Evolutionary conservation across 2,888 invertebrate genomes (phyloP).

Genomic region (Pheosia tremula): DNA sequence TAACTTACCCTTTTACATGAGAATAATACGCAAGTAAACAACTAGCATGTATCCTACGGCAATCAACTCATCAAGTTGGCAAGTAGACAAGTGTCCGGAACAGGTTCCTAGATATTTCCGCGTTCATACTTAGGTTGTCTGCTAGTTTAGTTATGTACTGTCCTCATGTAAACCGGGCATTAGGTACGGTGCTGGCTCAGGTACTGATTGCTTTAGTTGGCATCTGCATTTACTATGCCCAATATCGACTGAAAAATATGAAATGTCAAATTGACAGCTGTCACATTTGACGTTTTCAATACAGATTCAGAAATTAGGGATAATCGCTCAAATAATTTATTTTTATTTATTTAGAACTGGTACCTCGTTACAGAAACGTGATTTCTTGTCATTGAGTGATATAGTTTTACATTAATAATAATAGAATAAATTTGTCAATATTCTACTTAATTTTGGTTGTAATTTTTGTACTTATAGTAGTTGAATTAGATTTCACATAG

Average conservation of each 20-base stretch:
- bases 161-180: too few relatives aligned
- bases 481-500: slow-evolving; percentile 42
- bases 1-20: too few relatives aligned
- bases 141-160: too few relatives aligned
- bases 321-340: slow-evolving; percentile 41
- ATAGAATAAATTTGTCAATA: slow-evolving; percentile 47
- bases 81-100: too few relatives aligned
- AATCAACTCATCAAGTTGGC: too few relatives aligned
- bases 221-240: slow-evolving; percentile 35
- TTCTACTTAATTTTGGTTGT: slow-evolving; percentile 54
- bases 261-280: slow-evolving; percentile 70
- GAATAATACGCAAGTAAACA: too few relatives aligned
- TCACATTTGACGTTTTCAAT: slow-evolving; percentile 67
- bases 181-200: slow-evolving; percentile 53
- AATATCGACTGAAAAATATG: slow-evolving; percentile 52
- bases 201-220: slow-evolving; percentile 57
- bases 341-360: slow-evolving; percentile 50
- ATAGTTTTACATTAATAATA: slow-evolving; percentile 53
- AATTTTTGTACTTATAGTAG: slow-evolving; percentile 40
- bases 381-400: slow-evolving; percentile 77
- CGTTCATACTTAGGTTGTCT: too few relatives aligned
- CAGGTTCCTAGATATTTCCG: too few relatives aligned
- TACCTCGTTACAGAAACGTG: slow-evolving; percentile 61
- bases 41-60: too few relatives aligned
- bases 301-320: slow-evolving; percentile 51